These are phyloP conservation scores for Schizopygopsis malacanthus DNA, from an alignment of 2,797 vertebrate genomes.

Conservation along the genomic window DNA sequence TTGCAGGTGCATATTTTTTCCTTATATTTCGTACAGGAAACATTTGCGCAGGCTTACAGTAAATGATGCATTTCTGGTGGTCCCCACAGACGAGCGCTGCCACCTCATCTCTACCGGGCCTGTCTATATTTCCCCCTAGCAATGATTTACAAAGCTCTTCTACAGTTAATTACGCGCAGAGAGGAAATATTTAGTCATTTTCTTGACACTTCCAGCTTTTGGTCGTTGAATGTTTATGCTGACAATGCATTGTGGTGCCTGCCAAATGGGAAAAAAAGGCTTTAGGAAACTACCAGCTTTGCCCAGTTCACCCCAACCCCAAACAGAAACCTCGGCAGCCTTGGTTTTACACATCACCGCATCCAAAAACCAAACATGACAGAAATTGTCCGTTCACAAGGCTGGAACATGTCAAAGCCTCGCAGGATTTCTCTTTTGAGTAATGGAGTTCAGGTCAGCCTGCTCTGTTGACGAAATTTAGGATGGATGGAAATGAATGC, in stretches of 20 bases:
- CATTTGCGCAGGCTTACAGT: conserved; percentile 48
- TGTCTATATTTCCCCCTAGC: conserved; percentile 33
- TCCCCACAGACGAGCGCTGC: background rate
- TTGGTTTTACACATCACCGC: conserved; percentile 12
- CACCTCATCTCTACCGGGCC: conserved; percentile 23
- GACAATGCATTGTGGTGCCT: background rate
- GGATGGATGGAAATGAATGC: background rate
- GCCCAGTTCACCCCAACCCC: conserved; percentile 8
- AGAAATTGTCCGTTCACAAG: conserved; percentile 13
- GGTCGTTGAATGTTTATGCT: conserved; percentile 35
- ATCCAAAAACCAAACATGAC: conserved; percentile 23
- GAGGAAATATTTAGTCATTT: background rate
- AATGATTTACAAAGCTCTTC: background rate
- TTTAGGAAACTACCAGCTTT: conserved; percentile 8
- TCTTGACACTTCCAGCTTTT: background rate
- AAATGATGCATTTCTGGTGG: conserved; percentile 52
- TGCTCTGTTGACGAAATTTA: background rate
- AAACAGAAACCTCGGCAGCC: conserved; percentile 38
- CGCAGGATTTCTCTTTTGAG: background rate
- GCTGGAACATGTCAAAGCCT: background rate
- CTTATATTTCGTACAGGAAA: conserved; percentile 28
- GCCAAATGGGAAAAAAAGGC: background rate
- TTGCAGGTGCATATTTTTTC: conserved; percentile 37
- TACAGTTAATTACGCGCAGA: conserved; percentile 3
- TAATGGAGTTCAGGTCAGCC: conserved; percentile 20